Conservation (phyloP, 1,140 invertebrate genomes). For the Dinothrombium tinctorium region DNA sequence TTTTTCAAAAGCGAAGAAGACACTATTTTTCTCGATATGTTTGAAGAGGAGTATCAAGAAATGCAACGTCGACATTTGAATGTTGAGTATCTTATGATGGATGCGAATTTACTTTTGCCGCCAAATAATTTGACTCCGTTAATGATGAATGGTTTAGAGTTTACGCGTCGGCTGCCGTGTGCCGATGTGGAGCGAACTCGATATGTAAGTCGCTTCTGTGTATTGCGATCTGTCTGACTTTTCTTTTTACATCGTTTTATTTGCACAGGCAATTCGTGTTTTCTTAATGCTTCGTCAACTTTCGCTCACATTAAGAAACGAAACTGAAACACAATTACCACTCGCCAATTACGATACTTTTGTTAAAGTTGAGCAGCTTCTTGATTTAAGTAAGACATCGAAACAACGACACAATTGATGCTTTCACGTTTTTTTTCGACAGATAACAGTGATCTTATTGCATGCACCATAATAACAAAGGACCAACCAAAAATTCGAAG, state of each 20-base stretch:
- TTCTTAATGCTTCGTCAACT: conserved; percentile 76
- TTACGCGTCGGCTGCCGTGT: conserved; percentile 77
- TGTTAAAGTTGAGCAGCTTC: conserved; percentile 67
- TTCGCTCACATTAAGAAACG: conserved; percentile 49
- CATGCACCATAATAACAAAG: conserved; percentile 70
- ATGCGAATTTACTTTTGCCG: conserved; percentile 80
- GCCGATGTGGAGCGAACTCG: conserved; percentile 85
- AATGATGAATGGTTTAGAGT: conserved; percentile 58
- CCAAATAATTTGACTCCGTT: conserved; percentile 77
- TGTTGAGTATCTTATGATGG: conserved; percentile 80
- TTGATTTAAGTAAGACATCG: conserved; percentile 60
- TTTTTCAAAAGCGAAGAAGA: conserved; percentile 88
- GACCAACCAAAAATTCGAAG: conserved; percentile 67
- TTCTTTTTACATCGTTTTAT: neutral
- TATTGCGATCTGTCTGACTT: neutral
- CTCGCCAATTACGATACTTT: conserved; percentile 69
- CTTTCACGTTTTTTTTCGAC: conserved; percentile 12
- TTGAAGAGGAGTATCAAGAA: conserved; percentile 89
- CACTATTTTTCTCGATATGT: conserved; percentile 83
- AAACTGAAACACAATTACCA: conserved; percentile 63
- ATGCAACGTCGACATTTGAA: conserved; percentile 64
- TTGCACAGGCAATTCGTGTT: conserved; percentile 52
- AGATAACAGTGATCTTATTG: conserved; percentile 93
- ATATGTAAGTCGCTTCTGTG: conserved; percentile 24
- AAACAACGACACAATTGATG: neutral